These are phyloP conservation scores for Sminthurides aquaticus DNA, from an alignment of 2,888 invertebrate genomes.

Conservation along the genomic window DNA sequence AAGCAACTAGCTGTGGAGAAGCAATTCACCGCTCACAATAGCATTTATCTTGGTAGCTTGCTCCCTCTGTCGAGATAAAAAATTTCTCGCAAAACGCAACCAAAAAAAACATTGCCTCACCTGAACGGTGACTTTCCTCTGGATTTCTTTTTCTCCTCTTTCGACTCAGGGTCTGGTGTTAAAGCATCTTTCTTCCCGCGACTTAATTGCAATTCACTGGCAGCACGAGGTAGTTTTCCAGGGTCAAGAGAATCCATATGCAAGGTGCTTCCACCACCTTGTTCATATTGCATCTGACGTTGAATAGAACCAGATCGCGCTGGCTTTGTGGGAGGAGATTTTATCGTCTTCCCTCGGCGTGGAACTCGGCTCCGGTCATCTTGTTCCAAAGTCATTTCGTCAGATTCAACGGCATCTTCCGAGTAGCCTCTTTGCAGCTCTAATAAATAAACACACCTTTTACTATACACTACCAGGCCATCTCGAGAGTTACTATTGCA, in stretches of 20 bases:
- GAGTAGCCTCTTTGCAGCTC: constrained; percentile 74
- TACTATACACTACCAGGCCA: no score
- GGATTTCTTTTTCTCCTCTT: constrained; percentile 63
- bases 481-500: background rate
- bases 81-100: no score
- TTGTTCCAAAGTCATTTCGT: constrained; percentile 55
- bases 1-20: no score
- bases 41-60: background rate
- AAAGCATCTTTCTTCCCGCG: constrained; percentile 46
- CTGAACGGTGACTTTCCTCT: constrained; percentile 87
- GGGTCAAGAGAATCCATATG: constrained; percentile 29
- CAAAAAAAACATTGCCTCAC: constrained; percentile 57
- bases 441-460: constrained; percentile 45
- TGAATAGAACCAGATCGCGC: constrained; percentile 20
- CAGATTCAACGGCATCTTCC: constrained; percentile 69
- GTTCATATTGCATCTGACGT: constrained; percentile 10
- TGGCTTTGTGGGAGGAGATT: constrained; percentile 25
- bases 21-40: background rate
- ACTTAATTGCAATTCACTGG: constrained; percentile 69
- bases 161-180: constrained; percentile 45
- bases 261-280: constrained; percentile 12
- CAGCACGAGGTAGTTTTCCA: constrained; percentile 59
- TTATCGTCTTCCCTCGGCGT: constrained; percentile 27
- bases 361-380: constrained; percentile 8
- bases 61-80: background rate